A percentile compares a stretch with the other conserved stretches of the same genome.
These are phyloP conservation scores for Tokudaia tokunoshimensis DNA, from an alignment of 2,797 vertebrate species.

Conservation along the genomic window DNA sequence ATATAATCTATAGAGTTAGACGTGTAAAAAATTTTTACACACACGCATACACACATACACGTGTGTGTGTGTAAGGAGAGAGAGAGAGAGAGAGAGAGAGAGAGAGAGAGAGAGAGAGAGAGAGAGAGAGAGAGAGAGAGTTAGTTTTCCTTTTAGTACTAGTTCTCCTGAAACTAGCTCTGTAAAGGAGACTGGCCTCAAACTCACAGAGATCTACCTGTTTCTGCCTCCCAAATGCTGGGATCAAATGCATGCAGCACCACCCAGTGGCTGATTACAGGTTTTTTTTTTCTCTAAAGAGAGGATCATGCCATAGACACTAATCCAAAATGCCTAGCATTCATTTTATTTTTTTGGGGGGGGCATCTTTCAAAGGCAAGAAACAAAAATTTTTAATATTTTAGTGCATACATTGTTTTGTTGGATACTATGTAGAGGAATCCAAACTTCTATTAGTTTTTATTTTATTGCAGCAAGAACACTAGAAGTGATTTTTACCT, in stretches of 20 bases:
- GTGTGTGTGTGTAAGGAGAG: no score
- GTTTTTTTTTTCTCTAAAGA: not conserved
- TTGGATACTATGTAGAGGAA: not conserved
- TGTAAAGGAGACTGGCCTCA: not conserved
- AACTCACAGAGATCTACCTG: not conserved
- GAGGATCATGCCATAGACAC: not conserved
- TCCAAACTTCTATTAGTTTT: not conserved
- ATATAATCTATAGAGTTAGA: not conserved
- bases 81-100: no score
- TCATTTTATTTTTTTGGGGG: not conserved
- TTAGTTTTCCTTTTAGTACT: not conserved
- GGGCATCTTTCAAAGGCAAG: not conserved
- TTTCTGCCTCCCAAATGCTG: not conserved
- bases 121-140: no score
- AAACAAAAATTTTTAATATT: not conserved
- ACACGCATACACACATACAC: not conserved
- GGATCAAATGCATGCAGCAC: not conserved
- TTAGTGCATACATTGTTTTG: conserved; percentile 33
- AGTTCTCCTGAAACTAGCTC: not conserved
- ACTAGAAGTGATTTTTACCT: not conserved
- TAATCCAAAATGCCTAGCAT: not conserved
- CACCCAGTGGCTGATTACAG: not conserved
- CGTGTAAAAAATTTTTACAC: not conserved
- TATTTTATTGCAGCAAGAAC: not conserved
- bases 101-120: no score